Percentiles rank a stretch among this genome's conserved stretches.
Conservation (phyloP, 2,797 vertebrate genomes). For the Oreochromis grahami region DNA sequence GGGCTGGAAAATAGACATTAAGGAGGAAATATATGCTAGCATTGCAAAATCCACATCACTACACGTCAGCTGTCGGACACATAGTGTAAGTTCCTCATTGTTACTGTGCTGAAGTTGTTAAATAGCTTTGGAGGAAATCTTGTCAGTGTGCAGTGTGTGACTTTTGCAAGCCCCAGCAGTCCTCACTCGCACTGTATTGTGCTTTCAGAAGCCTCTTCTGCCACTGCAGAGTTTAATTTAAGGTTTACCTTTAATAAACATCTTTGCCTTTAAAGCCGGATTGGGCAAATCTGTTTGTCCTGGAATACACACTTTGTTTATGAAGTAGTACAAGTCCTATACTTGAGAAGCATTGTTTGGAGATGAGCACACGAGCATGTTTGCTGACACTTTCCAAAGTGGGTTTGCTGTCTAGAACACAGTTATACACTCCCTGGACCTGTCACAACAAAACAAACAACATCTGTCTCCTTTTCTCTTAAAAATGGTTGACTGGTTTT, state of each 20-base stretch:
- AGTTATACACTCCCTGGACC: not conserved
- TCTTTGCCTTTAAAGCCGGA: slow-evolving; percentile 11
- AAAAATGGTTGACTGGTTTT: not conserved
- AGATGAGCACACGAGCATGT: slow-evolving; percentile 36
- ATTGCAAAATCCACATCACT: slow-evolving; percentile 14
- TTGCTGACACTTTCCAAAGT: slow-evolving; percentile 27
- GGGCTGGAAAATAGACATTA: slow-evolving; percentile 6
- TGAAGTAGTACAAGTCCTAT: slow-evolving; percentile 18
- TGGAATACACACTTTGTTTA: slow-evolving; percentile 35
- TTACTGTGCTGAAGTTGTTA: slow-evolving; percentile 7
- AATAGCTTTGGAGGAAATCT: not conserved
- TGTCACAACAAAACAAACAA: slow-evolving; percentile 20
- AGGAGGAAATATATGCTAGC: slow-evolving; percentile 19
- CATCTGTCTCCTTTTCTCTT: not conserved
- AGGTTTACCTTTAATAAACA: slow-evolving; percentile 4
- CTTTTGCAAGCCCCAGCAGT: slow-evolving; percentile 47
- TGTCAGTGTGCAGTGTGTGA: slow-evolving; percentile 25
- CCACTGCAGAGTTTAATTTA: slow-evolving; percentile 48
- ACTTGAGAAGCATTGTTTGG: slow-evolving; percentile 38
- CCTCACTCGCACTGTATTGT: slow-evolving; percentile 12
- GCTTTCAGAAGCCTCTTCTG: slow-evolving; percentile 25
- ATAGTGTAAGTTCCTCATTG: slow-evolving; percentile 11
- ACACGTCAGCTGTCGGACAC: slow-evolving; percentile 29
- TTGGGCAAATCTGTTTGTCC: slow-evolving; percentile 20
- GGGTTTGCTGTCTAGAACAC: not conserved